Evolutionary conservation across 2,797 vertebrate species (phyloP).

Genomic region (Brotula barbata): DNA sequence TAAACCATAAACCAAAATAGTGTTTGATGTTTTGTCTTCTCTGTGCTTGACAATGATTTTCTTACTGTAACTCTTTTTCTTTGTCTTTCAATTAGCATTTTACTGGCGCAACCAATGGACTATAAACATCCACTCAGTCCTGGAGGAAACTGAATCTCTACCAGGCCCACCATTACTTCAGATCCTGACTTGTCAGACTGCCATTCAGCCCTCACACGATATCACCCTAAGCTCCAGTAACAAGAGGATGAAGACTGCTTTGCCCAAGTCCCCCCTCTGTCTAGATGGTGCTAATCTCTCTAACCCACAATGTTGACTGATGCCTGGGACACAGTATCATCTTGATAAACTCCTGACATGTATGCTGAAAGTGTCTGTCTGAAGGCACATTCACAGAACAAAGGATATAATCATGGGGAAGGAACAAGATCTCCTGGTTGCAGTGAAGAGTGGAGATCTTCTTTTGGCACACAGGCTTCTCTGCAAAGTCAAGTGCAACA

Average conservation of each 20-base stretch:
- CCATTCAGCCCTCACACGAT: neutral
- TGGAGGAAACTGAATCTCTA: constrained; percentile 13
- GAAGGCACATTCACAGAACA: constrained; percentile 4
- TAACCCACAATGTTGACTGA: neutral
- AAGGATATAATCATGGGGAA: constrained; percentile 74
- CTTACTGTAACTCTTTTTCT: constrained; percentile 8
- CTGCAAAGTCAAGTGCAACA: constrained; percentile 80
- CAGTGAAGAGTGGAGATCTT: constrained; percentile 81
- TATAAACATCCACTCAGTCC: constrained; percentile 8
- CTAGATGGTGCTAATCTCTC: constrained; percentile 8
- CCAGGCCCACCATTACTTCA: neutral
- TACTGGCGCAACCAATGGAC: constrained; percentile 16
- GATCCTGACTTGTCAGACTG: constrained; percentile 1
- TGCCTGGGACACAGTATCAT: constrained; percentile 30
- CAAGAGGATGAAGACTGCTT: constrained; percentile 3
- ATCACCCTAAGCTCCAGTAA: constrained; percentile 39
- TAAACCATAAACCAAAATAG: no score
- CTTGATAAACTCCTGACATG: constrained; percentile 25
- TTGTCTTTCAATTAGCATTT: neutral
- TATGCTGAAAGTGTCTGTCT: constrained; percentile 16
- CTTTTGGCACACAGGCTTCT: constrained; percentile 78
- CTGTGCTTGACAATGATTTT: constrained; percentile 11
- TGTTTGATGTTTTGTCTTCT: no score
- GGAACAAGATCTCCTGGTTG: constrained; percentile 80
- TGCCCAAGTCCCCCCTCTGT: constrained; percentile 5